Base-by-base conservation (phyloP, 2,888 invertebrate genomes). In the Dolichomitus sp. region DNA sequence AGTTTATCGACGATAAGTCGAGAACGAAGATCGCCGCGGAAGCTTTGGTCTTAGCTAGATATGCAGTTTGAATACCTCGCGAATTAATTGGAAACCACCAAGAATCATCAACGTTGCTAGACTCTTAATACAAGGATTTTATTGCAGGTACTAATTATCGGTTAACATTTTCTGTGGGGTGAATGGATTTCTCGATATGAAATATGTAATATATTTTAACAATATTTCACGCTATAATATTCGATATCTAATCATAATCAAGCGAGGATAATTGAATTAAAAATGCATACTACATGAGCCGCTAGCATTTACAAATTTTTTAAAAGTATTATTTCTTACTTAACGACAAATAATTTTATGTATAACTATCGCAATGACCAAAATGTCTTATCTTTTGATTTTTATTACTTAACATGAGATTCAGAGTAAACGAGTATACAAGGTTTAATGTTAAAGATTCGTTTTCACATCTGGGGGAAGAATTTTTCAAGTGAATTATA, bases 71-170 rank as follows among this genome's bases (percentile, higher is more conserved):
- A 23, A 45, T 45, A 65, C 27, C 9, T 48, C 57, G 19, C 40
- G 59, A 72, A 79, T 66, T 79, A 66, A 79, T 72, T 59, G 72
- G 48, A 48, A 73, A 74, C 40, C 70, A 63, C 40, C 78, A 27
- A 45, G 72, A 33, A 79, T 4, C 45, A 17, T 57, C 57, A 19
- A 30, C n/a, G 27, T 48, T 6, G 7, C 33, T 12, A 19, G 4
- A 17, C 57, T 45, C 37, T 14, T 66, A n/a, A 17, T 59, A 59
- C 57, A 37, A 37, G 37, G 11, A 66, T 66, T 50, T 79, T 50
- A 66, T 72, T 33, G 40, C 45, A 9, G 14, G 50, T 45, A 45
- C 54, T 48, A 59, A 79, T 72, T 79, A 65, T 73, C 40, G 37
- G 45, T 37, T 17, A 50, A 73, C 45, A 59, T 72, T 40, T 52